Percentiles rank a stretch among this genome's conserved stretches.
Evolutionary conservation across 1,140 invertebrate genomes (phyloP).

Genomic region (Micrasema minimum): DNA sequence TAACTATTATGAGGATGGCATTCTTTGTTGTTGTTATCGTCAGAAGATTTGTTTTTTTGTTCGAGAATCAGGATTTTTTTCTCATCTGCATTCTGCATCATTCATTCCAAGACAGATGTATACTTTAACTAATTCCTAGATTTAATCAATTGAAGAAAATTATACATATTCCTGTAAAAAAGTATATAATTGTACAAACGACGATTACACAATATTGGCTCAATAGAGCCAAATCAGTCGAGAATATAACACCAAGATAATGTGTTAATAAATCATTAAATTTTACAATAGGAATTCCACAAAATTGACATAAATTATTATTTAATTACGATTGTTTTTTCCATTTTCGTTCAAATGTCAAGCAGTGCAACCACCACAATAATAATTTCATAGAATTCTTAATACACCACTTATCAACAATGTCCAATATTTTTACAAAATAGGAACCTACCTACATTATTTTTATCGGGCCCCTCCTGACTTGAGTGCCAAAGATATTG

Average conservation of each 20-base stretch:
- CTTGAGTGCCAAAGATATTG: too few species aligned
- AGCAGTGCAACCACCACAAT: conserved; percentile 23
- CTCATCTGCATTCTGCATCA: conserved; percentile 38
- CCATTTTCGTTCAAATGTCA: conserved; percentile 35
- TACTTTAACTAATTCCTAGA: background rate
- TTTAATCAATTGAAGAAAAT: conserved; percentile 14
- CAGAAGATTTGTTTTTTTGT: conserved; percentile 5
- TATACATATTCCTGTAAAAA: conserved; percentile 26
- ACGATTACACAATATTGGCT: background rate
- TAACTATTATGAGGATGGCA: conserved; percentile 31
- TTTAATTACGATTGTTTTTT: background rate
- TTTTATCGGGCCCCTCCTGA: too few species aligned
- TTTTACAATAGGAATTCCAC: conserved; percentile 2
- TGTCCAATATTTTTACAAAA: too few species aligned
- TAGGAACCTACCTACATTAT: too few species aligned
- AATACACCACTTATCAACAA: too few species aligned
- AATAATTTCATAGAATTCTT: background rate
- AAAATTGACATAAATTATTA: conserved; percentile 6
- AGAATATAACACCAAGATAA: conserved; percentile 22
- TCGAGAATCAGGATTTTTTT: background rate
- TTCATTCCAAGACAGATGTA: conserved; percentile 36
- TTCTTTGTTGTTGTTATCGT: conserved; percentile 27
- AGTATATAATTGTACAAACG: background rate
- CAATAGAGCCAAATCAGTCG: background rate
- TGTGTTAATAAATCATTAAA: conserved; percentile 2